Percentiles rank a stretch among this genome's conserved stretches.
These are phyloP conservation scores for Cylloceria caligata DNA, from an alignment of 2,888 invertebrate species.

Conservation along the genomic window DNA sequence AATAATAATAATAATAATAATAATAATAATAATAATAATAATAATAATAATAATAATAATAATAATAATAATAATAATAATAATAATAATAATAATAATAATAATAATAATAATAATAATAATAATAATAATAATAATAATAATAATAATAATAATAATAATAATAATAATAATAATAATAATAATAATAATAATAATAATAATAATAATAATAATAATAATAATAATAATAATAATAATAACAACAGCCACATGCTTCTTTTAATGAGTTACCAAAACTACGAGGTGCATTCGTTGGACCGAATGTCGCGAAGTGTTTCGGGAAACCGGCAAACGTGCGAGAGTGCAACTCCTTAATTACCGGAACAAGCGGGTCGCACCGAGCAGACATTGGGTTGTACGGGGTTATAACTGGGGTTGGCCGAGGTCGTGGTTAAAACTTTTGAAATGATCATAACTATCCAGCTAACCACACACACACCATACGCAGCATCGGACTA, in stretches of 20 bases:
- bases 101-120: too few relatives aligned
- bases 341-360: slow-evolving; percentile 66
- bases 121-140: too few relatives aligned
- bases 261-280: slow-evolving; percentile 44
- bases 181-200: too few relatives aligned
- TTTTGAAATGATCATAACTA: slow-evolving; percentile 71
- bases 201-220: too few relatives aligned
- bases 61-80: too few relatives aligned
- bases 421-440: slow-evolving; percentile 64
- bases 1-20: too few relatives aligned
- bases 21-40: too few relatives aligned
- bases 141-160: too few relatives aligned
- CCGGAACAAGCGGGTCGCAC: slow-evolving; percentile 58
- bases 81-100: too few relatives aligned
- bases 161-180: too few relatives aligned
- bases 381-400: slow-evolving; percentile 12
- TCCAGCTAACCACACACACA: slow-evolving; percentile 43
- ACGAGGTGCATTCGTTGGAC: slow-evolving; percentile 36
- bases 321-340: slow-evolving; percentile 25
- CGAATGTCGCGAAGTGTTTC: slow-evolving; percentile 5
- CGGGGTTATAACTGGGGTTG: slow-evolving; percentile 44
- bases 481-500: slow-evolving; percentile 2
- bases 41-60: too few relatives aligned
- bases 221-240: slow-evolving; percentile 5
- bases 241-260: neutral